phyloP scores from a whole-genome alignment of 2,113 vertebrate species.

The Patagioenas fasciata region DNA sequence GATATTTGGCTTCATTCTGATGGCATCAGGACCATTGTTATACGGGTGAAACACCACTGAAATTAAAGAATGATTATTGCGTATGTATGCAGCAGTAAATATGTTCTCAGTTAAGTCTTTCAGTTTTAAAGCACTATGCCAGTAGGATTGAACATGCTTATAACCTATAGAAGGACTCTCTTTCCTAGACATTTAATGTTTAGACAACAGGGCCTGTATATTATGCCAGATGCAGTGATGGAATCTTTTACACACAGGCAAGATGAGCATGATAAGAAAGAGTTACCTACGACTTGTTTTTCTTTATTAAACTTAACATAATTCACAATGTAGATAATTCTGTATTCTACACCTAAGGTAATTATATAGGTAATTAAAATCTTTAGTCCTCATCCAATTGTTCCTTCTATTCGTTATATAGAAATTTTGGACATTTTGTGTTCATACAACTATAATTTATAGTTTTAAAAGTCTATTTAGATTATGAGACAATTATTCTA shows the following conservation, averaged over 20 bases:
- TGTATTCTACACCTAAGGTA: background rate
- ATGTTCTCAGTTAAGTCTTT: background rate
- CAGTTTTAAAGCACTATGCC: background rate
- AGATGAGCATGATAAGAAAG: background rate
- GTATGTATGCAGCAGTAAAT: background rate
- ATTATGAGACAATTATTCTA: background rate
- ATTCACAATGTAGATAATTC: background rate
- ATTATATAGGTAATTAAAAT: background rate
- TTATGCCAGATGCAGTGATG: background rate
- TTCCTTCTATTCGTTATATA: background rate
- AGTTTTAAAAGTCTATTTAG: background rate
- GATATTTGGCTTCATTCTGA: background rate
- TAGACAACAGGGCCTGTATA: background rate
- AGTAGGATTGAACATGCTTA: background rate
- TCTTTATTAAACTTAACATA: background rate
- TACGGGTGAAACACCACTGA: background rate
- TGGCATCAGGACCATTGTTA: background rate
- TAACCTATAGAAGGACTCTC: background rate
- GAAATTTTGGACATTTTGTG: accelerated
- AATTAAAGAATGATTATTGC: background rate
- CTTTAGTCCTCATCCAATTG: background rate
- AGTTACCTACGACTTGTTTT: background rate
- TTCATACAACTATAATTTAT: background rate
- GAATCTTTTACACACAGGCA: background rate
- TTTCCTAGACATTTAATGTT: background rate